Percentiles rank a stretch among this genome's conserved stretches.
phyloP scores from a whole-genome alignment of 2,888 invertebrate species.

The Parnassius mnemosyne region DNA sequence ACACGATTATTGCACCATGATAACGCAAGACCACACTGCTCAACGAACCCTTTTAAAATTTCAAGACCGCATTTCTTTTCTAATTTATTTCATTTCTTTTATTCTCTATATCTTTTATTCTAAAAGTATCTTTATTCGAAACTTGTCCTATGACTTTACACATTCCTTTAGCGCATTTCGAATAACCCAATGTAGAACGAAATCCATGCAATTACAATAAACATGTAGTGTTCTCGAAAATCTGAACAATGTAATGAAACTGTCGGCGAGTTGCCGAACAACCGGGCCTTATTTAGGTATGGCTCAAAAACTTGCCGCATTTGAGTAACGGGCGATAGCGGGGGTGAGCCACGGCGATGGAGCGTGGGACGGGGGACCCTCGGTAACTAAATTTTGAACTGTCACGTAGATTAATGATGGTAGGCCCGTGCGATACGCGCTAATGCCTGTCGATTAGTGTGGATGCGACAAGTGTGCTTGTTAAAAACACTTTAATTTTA shows the following conservation, averaged over 20 bases:
- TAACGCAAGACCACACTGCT: no score
- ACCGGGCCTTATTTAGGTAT: slow-evolving; percentile 41
- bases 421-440: slow-evolving; percentile 80
- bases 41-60: no score
- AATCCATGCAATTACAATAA: background rate
- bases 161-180: no score
- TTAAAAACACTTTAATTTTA: background rate
- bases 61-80: no score
- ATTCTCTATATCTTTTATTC: no score
- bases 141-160: no score
- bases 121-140: no score
- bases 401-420: slow-evolving; percentile 82
- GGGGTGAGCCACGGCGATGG: slow-evolving; percentile 34
- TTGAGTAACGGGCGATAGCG: slow-evolving; percentile 38
- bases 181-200: background rate
- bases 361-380: slow-evolving; percentile 55
- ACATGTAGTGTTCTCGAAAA: slow-evolving; percentile 11
- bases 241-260: slow-evolving; percentile 12
- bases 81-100: no score
- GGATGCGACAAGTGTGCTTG: slow-evolving; percentile 51
- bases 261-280: slow-evolving; percentile 50
- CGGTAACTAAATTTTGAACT: slow-evolving; percentile 82
- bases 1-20: no score
- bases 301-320: slow-evolving; percentile 68
- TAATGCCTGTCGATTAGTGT: slow-evolving; percentile 67